phyloP scores from a whole-genome alignment of 2,888 invertebrate species.

The Drosophila putrida region DNA sequence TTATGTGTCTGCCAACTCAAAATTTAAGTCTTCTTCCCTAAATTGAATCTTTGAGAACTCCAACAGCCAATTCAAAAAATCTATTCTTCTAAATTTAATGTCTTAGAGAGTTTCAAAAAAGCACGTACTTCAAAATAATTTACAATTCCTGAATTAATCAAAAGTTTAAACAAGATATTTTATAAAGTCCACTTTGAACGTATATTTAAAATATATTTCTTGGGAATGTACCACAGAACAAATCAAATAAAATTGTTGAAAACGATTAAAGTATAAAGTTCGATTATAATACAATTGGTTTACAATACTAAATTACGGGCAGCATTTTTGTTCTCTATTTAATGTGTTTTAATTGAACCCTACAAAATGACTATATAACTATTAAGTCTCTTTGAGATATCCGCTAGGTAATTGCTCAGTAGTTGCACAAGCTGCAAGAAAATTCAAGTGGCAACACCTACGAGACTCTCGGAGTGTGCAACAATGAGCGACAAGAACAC shows the following conservation, averaged over 20 bases:
- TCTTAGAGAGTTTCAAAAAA: too few relatives aligned
- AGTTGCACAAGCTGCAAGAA: constrained; percentile 50
- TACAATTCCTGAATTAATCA: too few relatives aligned
- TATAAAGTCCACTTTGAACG: not conserved
- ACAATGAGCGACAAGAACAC: constrained; percentile 28
- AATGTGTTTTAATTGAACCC: constrained; percentile 68
- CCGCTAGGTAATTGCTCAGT: constrained; percentile 68
- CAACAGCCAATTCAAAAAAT: too few relatives aligned
- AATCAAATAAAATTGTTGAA: not conserved
- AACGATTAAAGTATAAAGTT: not conserved
- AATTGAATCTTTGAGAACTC: too few relatives aligned
- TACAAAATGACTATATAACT: constrained; percentile 43
- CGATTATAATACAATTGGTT: constrained; percentile 10
- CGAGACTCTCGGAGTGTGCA: constrained; percentile 20
- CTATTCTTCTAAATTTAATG: too few relatives aligned
- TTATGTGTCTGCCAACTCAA: too few relatives aligned
- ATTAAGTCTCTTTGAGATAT: constrained; percentile 64
- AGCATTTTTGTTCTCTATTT: constrained; percentile 52
- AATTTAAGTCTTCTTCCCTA: too few relatives aligned
- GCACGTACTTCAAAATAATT: too few relatives aligned
- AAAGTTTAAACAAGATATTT: too few relatives aligned
- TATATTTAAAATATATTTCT: not conserved
- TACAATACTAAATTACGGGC: constrained; percentile 28
- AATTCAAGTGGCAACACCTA: constrained; percentile 53
- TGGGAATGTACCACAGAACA: not conserved